Evolutionary conservation across 2,888 invertebrate species (phyloP).

Genomic region (Actias luna): DNA sequence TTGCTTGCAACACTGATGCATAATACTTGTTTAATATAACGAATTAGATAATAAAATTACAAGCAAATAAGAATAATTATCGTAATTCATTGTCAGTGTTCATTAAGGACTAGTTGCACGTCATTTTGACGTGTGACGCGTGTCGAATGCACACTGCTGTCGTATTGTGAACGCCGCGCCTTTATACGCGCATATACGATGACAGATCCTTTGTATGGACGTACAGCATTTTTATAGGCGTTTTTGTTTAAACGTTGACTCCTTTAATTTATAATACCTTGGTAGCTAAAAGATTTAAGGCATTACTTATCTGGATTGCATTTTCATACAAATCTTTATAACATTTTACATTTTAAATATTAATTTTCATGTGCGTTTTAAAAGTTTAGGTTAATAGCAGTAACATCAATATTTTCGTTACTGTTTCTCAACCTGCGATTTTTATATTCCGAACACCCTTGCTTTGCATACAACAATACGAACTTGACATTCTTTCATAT

Average conservation of each 20-base stretch:
- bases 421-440: no score
- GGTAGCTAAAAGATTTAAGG: not conserved
- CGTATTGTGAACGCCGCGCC: conserved; percentile 27
- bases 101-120: conserved; percentile 21
- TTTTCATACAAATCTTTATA: no score
- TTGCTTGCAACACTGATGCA: not conserved
- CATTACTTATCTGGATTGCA: not conserved
- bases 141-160: conserved; percentile 21
- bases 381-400: no score
- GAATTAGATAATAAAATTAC: not conserved
- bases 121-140: conserved; percentile 28
- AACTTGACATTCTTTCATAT: no score
- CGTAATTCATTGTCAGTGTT: conserved; percentile 20
- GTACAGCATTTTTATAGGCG: not conserved
- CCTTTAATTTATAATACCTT: not conserved
- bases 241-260: not conserved
- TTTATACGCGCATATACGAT: conserved; percentile 22
- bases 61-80: conserved; percentile 12
- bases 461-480: no score
- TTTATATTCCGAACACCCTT: no score
- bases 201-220: conserved; percentile 8
- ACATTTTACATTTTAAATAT: no score
- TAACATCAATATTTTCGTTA: no score
- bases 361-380: no score
- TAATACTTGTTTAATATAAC: not conserved